Base-by-base conservation (phyloP, 2,797 vertebrate genomes). In the Meriones psammophilus region DNA sequence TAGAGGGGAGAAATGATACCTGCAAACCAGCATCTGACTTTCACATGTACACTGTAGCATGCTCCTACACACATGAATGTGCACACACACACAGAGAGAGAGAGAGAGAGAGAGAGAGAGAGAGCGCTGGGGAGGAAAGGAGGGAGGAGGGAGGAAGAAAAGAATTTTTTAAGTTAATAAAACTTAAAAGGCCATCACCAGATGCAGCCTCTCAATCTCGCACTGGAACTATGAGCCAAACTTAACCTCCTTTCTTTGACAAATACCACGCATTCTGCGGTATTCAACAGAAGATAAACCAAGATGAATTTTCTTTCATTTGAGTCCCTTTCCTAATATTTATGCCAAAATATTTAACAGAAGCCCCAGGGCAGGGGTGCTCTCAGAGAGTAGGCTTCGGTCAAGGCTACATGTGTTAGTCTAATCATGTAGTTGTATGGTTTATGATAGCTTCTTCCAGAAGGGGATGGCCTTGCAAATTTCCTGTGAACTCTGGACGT, bases 401-500 rank as follows among this genome's bases (percentile, higher is more conserved):
- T 87, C 83, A 89, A 94, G 89, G 13, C 66, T 85, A 92, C 39
- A 46, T 94, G 46, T 0, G 2, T 83, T 93, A 3, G 95, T 76
- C 92, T 58, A 86, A 91, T 94, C 68, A 0, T 33, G 80, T 15
- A 74, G 22, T 85, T 95, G 89, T 90, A 73, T 69, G 92, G 94
- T 78, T 90, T 7, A 3, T 88, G 77, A 74, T 58, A 0, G 30
- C 89, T 92, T 96, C 93, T 84, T 98, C 79, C 94, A 78, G 80
- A 91, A 95, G 88, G 77, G 90, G 77, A 88, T 96, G 97, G 98
- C 97, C 98, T 98, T 96, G 95, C 68, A 96, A 95, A 95, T 60
- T 97, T 94, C 91, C 94, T 78, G 64, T 92, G 97, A 97, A 95
- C 88, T 95, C 96, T 89, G 91, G 20, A 94, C 87, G 33, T 0